Conservation (phyloP, 2,888 invertebrate species). For the Himalopsyche japonica region DNA sequence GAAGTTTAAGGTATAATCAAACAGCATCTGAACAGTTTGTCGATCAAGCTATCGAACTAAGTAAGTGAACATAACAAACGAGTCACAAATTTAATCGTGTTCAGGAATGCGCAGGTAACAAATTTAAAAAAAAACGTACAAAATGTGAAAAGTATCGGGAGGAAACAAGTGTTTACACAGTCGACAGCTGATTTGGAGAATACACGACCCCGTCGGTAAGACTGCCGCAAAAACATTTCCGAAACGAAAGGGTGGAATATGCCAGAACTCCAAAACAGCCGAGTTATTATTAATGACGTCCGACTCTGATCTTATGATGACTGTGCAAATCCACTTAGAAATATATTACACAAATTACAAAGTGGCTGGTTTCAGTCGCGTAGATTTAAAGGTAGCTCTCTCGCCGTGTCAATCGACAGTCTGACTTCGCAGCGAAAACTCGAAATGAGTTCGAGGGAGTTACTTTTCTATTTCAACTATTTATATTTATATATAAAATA, state of each 20-base stretch:
- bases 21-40: no score
- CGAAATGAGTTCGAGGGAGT: no score
- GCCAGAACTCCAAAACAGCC: not conserved
- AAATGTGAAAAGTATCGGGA: not conserved
- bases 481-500: no score
- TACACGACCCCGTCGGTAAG: not conserved
- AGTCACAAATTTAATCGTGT: no score
- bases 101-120: no score
- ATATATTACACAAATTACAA: not conserved
- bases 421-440: no score
- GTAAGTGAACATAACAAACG: no score
- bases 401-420: not conserved
- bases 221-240: not conserved
- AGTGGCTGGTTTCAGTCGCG: not conserved
- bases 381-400: not conserved
- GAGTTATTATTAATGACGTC: not conserved
- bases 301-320: not conserved
- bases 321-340: not conserved
- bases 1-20: no score
- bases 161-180: not conserved
- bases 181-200: not conserved
- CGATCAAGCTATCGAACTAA: no score
- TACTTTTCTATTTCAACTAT: no score
- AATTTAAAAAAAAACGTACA: no score
- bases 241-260: not conserved